Conservation (phyloP, 1,140 invertebrate species). For the Dreissena polymorpha region DNA sequence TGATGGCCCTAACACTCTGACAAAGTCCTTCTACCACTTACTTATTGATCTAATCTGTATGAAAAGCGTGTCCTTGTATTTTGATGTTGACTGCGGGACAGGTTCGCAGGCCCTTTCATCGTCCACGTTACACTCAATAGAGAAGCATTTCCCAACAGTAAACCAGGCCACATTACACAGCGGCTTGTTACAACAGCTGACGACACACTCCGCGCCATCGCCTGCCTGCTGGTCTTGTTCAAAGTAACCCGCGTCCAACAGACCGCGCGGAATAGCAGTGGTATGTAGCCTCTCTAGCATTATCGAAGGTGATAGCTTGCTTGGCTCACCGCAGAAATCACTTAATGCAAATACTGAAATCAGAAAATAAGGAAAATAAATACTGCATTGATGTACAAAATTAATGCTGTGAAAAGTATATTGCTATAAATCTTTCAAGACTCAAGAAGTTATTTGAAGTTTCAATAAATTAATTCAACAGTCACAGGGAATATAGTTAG, state of each 20-base stretch:
- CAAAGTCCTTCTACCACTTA: constrained; percentile 46
- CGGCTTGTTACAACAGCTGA: constrained; percentile 85
- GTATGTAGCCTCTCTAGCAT: constrained; percentile 32
- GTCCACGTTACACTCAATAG: constrained; percentile 84
- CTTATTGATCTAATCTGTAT: constrained; percentile 60
- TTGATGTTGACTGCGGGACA: constrained; percentile 48
- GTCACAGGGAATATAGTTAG: too few species aligned
- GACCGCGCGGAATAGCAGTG: constrained; percentile 54
- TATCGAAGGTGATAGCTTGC: background rate
- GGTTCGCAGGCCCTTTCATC: constrained; percentile 84
- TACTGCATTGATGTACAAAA: too few species aligned
- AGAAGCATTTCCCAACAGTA: constrained; percentile 86
- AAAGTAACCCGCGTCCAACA: constrained; percentile 61
- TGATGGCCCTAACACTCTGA: background rate
- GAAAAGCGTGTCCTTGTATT: constrained; percentile 55
- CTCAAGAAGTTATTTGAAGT: too few species aligned
- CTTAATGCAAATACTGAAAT: background rate
- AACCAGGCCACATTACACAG: constrained; percentile 90
- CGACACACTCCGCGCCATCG: constrained; percentile 85
- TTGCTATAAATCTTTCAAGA: too few species aligned
- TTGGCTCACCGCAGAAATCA: background rate
- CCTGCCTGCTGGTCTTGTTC: constrained; percentile 81
- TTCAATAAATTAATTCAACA: too few species aligned
- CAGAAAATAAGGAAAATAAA: too few species aligned
- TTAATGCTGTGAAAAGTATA: too few species aligned